Evolutionary conservation across 2,113 vertebrate species (phyloP).

Genomic region (Budorcas taxicolor): DNA sequence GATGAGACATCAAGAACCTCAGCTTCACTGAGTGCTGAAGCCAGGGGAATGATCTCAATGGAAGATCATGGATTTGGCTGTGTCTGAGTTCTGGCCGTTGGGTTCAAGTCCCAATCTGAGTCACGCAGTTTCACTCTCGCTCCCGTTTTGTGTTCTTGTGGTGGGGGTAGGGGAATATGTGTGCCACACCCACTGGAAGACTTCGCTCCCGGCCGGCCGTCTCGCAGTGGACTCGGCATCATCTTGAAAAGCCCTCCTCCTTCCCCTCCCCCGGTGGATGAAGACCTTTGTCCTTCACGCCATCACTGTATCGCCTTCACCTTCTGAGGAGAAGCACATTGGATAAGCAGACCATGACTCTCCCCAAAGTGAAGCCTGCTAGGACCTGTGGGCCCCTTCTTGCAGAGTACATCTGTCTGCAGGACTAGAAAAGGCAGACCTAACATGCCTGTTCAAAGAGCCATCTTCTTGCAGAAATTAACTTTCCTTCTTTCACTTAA

Average conservation of each 20-base stretch:
- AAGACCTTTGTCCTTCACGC: neutral
- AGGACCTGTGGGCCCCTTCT: neutral
- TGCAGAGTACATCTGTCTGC: accelerated
- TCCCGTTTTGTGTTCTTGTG: neutral
- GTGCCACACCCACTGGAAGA: neutral
- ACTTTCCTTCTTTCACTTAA: neutral
- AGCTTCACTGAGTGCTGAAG: neutral
- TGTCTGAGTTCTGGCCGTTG: neutral
- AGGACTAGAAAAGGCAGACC: neutral
- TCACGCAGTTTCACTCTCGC: accelerated
- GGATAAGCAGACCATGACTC: neutral
- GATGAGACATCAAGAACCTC: neutral
- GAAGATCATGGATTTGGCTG: neutral
- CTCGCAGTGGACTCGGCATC: too few relatives aligned
- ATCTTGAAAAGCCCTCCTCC: neutral
- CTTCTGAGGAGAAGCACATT: neutral
- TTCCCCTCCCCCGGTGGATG: too few relatives aligned
- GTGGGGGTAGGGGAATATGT: neutral
- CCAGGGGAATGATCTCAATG: neutral
- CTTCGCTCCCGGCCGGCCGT: neutral
- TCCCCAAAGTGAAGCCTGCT: neutral
- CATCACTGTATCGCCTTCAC: too few relatives aligned
- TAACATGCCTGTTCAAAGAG: neutral
- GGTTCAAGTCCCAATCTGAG: neutral
- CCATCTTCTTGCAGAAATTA: neutral